These are phyloP conservation scores for Mesorhabditis belari DNA, from an alignment of 2,888 invertebrate species.

Conservation along the genomic window DNA sequence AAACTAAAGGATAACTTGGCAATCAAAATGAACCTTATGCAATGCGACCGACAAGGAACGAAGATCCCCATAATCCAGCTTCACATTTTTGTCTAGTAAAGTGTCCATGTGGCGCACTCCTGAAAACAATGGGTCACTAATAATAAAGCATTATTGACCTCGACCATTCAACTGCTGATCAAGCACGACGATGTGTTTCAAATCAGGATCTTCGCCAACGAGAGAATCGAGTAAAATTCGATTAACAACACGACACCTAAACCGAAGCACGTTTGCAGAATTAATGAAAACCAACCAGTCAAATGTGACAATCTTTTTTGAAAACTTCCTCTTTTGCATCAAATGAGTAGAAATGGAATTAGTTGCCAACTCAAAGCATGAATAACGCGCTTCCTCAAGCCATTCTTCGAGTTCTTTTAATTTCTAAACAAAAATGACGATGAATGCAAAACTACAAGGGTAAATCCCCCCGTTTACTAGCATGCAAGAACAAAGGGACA, in stretches of 20 bases:
- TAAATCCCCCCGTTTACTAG: too few relatives aligned
- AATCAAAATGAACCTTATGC: slow-evolving; percentile 12
- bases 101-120: slow-evolving; percentile 19
- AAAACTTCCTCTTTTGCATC: not conserved
- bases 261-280: not conserved
- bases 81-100: slow-evolving; percentile 21
- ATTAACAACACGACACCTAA: not conserved
- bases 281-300: not conserved
- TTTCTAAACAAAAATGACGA: too few relatives aligned
- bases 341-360: not conserved
- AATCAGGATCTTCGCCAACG: not conserved
- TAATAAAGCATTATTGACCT: not conserved
- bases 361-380: not conserved
- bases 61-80: slow-evolving; percentile 27
- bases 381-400: not conserved
- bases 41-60: slow-evolving; percentile 22
- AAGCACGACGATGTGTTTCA: not conserved
- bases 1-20: not conserved
- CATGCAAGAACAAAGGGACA: too few relatives aligned
- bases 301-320: not conserved
- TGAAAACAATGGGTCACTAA: slow-evolving; percentile 2
- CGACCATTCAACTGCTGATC: not conserved
- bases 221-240: not conserved
- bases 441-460: too few relatives aligned
- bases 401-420: too few relatives aligned